phyloP scores from a whole-genome alignment of 2,797 vertebrate genomes.

The Gymnopithys bicolor region DNA sequence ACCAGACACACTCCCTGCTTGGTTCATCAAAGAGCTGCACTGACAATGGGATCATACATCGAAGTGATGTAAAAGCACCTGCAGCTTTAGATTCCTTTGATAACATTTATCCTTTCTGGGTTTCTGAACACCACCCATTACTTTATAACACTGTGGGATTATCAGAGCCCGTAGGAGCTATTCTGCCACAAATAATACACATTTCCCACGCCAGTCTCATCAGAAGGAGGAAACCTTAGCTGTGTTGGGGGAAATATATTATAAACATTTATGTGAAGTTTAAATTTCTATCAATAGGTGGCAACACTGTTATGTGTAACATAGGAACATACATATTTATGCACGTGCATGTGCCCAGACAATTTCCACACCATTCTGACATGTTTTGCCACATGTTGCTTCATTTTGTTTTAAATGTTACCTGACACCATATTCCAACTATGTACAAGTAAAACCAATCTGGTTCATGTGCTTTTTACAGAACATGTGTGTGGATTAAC shows the following conservation, averaged over 20 bases:
- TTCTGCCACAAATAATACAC: neutral
- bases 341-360: neutral
- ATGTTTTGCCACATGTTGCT: neutral
- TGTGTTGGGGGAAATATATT: neutral
- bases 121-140: neutral
- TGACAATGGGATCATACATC: neutral
- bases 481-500: accelerated
- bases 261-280: neutral
- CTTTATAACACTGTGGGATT: neutral
- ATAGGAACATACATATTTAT: neutral
- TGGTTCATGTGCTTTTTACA: neutral
- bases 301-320: slow-evolving; percentile 44
- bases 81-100: neutral
- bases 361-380: neutral
- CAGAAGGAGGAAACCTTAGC: neutral
- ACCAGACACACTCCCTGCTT: neutral
- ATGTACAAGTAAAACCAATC: neutral
- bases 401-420: neutral
- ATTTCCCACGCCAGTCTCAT: neutral
- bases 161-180: neutral
- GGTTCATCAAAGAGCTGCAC: neutral
- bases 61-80: neutral
- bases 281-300: slow-evolving; percentile 54
- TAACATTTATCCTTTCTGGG: neutral
- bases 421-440: neutral